These are phyloP conservation scores for Drosophila birchii DNA, from an alignment of 2,888 invertebrate species.

Conservation along the genomic window DNA sequence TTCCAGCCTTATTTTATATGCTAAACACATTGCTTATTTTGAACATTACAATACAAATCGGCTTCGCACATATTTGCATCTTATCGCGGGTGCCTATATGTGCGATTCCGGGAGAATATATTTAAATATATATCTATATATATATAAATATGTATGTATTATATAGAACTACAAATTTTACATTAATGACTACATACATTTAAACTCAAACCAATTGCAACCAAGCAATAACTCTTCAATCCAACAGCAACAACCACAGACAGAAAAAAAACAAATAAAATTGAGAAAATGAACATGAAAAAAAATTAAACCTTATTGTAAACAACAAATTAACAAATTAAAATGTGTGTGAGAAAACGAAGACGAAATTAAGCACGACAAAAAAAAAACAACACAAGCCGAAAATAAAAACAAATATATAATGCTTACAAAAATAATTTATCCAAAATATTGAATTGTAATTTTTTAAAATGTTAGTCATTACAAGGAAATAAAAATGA, in stretches of 20 bases:
- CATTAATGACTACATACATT: conserved; percentile 77
- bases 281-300: conserved; percentile 77
- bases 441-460: conserved; percentile 78
- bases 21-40: conserved; percentile 33
- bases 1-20: conserved; percentile 29
- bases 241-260: conserved; percentile 25
- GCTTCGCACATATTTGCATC: conserved; percentile 34
- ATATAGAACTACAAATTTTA: conserved; percentile 62
- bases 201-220: conserved; percentile 55
- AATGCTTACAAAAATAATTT: conserved; percentile 74
- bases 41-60: conserved; percentile 29
- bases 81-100: conserved; percentile 4
- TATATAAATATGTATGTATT: conserved; percentile 49
- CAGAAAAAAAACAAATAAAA: conserved; percentile 49
- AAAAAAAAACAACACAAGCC: conserved; percentile 36
- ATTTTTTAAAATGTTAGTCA: conserved; percentile 80
- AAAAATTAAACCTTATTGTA: conserved; percentile 54
- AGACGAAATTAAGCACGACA: conserved; percentile 30
- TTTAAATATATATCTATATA: conserved; percentile 35
- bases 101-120: conserved; percentile 17
- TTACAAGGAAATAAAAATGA: conserved; percentile 71
- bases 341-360: conserved; percentile 50
- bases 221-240: conserved; percentile 30
- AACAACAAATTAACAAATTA: conserved; percentile 70
- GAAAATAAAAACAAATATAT: conserved; percentile 64